Evolutionary conservation across 2,113 vertebrate species (phyloP).

Genomic region (Cochlearius cochlearius): DNA sequence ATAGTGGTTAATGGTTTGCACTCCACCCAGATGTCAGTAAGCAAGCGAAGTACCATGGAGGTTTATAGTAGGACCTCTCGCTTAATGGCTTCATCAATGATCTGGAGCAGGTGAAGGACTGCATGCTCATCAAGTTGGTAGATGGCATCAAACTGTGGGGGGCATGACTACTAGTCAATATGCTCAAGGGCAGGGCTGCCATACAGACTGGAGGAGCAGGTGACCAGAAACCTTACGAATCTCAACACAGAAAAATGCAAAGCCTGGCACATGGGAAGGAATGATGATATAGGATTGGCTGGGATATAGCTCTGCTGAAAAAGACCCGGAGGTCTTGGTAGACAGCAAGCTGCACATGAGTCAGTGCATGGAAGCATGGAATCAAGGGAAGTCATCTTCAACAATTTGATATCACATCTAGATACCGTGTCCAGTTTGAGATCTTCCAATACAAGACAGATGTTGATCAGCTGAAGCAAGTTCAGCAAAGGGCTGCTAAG

Average conservation of each 20-base stretch:
- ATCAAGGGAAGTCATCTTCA: background rate
- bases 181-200: background rate
- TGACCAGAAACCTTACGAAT: background rate
- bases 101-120: background rate
- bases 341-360: background rate
- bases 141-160: background rate
- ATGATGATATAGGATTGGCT: background rate
- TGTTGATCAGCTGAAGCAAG: background rate
- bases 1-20: background rate
- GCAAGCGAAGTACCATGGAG: background rate
- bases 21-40: background rate
- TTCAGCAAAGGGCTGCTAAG: background rate
- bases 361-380: background rate
- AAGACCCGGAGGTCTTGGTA: background rate
- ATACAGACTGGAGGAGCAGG: background rate
- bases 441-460: background rate
- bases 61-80: background rate
- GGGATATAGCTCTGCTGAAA: background rate
- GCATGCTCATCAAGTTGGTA: background rate
- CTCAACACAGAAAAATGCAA: background rate
- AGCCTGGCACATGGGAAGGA: background rate
- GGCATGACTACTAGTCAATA: no score
- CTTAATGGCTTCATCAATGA: background rate
- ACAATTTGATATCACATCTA: background rate
- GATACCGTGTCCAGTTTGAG: background rate